Base-by-base conservation (phyloP, 2,888 invertebrate genomes). In the Leptopilina drosophilae region DNA sequence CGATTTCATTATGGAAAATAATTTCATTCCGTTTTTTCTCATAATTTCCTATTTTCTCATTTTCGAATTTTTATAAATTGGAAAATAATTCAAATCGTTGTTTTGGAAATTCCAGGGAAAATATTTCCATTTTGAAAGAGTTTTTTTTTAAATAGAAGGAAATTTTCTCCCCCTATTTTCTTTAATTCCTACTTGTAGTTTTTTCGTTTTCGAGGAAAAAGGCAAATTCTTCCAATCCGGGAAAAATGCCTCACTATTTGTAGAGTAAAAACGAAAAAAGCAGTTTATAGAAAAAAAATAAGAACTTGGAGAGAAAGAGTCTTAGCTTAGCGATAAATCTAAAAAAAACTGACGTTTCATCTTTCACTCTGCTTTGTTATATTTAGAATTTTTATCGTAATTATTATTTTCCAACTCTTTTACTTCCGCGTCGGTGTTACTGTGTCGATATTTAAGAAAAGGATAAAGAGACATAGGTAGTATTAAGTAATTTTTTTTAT, bases 361-460 rank as follows among this genome's bases (percentile, higher is more conserved):
- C 40, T 73, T 46, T 20, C 20, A 20, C 73, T 64, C 15, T 8
- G 76, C 49, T 75, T 66, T 66, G 65, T 78, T 66, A 76, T 66
- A 76, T 12, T 59, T 77, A 64, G 15, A 64, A 66, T 4, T 69
- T 33, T 42, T 49, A 49, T 49, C 49, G 33, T 33, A 49, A 12
- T 49, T 9, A 49, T 11, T 56, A 69, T 73, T 73, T 73, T 53
- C 33, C 73, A 20, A 33, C 33, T 33, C 53, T 40, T 33, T 53
- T 56, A 73, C 73, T 73, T 66, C 46, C 64, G 53, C 66, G 49
- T 78, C 76, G 66, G 76, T 80, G 78, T 80, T 67, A 69, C 65
- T 77, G 64, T 80, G 40, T 80, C 77, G 77, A 64, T 80, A 77
- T 77, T 78, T 64, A 49, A 26, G 64, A 66, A 80, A 76, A 62